Percentiles rank a stretch among this genome's conserved stretches.
Conservation (phyloP, 2,113 vertebrate genomes). For the Coregonus clupeaformis region DNA sequence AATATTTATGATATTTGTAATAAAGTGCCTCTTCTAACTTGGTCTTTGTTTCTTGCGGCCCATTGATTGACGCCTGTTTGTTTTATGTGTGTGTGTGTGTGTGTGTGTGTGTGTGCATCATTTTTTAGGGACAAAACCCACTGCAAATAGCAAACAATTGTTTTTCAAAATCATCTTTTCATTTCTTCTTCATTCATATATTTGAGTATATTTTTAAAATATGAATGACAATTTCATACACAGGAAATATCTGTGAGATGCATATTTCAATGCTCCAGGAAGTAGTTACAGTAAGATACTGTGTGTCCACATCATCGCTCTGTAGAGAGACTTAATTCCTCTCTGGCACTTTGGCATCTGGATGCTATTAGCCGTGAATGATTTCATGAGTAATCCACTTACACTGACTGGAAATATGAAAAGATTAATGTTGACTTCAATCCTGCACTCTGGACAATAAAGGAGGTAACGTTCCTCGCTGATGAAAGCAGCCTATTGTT, state of each 20-base stretch:
- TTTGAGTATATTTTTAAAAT: too few relatives aligned
- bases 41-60: conserved; percentile 35
- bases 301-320: background rate
- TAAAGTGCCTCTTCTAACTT: conserved; percentile 52
- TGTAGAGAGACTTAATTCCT: conserved; percentile 7
- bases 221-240: too few relatives aligned
- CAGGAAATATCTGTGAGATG: too few relatives aligned
- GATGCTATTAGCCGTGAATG: conserved; percentile 42
- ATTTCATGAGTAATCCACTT: conserved; percentile 39
- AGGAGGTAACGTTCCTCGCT: background rate
- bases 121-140: background rate
- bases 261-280: background rate
- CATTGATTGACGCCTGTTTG: conserved; percentile 35
- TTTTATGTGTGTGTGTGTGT: conserved; percentile 5
- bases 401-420: conserved; percentile 27
- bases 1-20: conserved; percentile 61
- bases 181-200: too few relatives aligned
- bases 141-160: background rate
- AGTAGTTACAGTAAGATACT: background rate
- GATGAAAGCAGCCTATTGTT: conserved; percentile 20
- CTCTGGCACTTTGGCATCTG: conserved; percentile 23
- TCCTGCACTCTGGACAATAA: conserved; percentile 6
- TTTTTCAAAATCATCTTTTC: background rate
- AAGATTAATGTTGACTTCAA: conserved; percentile 37
- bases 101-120: conserved; percentile 10